Evolutionary conservation across 2,888 invertebrate genomes (phyloP), one percentile per base, ranked within the genome.

Genomic region (Torymus auratus): DNA sequence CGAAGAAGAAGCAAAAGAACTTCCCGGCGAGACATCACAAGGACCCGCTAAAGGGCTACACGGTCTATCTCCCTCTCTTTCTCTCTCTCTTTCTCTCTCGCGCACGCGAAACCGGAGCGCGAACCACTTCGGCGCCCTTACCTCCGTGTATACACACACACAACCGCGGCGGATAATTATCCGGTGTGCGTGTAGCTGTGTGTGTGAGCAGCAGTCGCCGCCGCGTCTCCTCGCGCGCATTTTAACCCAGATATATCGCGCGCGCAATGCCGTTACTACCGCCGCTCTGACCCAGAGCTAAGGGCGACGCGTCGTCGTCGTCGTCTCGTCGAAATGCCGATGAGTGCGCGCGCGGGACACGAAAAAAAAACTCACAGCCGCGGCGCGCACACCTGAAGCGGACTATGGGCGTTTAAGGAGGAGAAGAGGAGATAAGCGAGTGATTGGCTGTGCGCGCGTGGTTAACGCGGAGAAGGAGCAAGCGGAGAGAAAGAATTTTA

Each of bases 291-390:
- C 80, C 82, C 78, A 82, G 82, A 80, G 80, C 79, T 67, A 83
- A 82, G 83, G 84, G 81, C 80, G 82, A 75, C 76, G 71, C 75
- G 77, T 74, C 80, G 77, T 83, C 77, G 52, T 12, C 50, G 41
- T 62, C 78, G 82, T 72, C 60, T 60, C 50, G 83, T 83, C 82
- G 84, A 84, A 88, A 88, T 87, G 86, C 86, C 68, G 86, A 88
- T 56, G 56, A 15, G 20, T n/a, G n/a, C n/a, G n/a, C n/a, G 53
- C 23, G 17, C 15, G n/a, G 58, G 50, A 55, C 23, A 64, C 10
- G 64, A 13, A 61, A 56, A 50, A 52, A 50, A 61, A 72, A n/a
- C 50, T 58, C 60, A 60, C 17, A 53, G 20, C 1, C 55, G 23
- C n/a, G 50, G 41, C n/a, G 53, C n/a, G 61, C 52, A 14, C 53